These are phyloP conservation scores for Tyto alba DNA, from an alignment of 2,113 vertebrate genomes.

Conservation along the genomic window DNA sequence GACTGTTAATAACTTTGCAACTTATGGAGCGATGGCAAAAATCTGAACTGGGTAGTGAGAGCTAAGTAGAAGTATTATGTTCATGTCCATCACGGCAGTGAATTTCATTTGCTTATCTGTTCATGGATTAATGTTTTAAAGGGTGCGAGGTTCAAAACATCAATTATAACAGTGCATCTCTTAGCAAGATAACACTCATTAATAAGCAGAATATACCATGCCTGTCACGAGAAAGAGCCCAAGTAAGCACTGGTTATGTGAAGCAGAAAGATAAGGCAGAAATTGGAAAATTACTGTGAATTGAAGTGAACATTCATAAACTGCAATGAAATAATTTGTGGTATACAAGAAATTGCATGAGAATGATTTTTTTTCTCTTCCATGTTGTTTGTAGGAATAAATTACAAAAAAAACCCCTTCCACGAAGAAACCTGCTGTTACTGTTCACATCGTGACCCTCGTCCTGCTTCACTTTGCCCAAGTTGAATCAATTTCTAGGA, in stretches of 20 bases:
- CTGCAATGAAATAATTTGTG: not conserved
- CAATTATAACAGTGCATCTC: not conserved
- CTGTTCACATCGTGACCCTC: not conserved
- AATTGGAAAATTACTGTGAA: not conserved
- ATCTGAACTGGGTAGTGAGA: not conserved
- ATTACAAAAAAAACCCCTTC: not conserved
- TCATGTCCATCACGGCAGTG: not conserved
- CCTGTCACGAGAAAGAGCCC: not conserved
- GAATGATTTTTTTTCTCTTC: not conserved
- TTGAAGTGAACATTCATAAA: not conserved
- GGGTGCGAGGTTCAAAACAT: not conserved
- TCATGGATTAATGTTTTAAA: not conserved
- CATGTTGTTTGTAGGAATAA: not conserved
- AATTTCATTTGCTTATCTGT: not conserved
- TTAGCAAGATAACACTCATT: not conserved
- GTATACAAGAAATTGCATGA: not conserved
- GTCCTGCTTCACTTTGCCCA: not conserved
- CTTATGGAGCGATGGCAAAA: not conserved
- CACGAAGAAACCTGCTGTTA: not conserved
- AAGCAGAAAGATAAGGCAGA: not conserved
- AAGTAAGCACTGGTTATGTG: not conserved
- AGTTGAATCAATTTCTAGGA: not conserved
- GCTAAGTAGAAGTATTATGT: fast-evolving
- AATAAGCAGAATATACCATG: not conserved
- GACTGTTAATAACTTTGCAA: not conserved